Evolutionary conservation across 2,113 vertebrate genomes (phyloP).

Genomic region (Parotia lawesii): DNA sequence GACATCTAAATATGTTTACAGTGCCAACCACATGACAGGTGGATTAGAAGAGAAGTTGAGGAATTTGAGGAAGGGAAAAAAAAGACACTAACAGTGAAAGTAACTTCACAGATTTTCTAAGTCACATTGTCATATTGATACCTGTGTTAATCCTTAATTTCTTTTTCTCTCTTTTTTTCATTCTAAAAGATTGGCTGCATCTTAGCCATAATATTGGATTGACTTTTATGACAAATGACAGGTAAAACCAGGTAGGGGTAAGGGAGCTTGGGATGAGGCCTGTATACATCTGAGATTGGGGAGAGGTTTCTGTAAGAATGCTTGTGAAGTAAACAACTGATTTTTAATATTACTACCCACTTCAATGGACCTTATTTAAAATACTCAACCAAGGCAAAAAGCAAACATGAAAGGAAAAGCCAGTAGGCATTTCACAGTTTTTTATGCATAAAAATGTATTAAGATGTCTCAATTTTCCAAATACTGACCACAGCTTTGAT

Average conservation of each 20-base stretch:
- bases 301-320: background rate
- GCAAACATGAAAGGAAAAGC: background rate
- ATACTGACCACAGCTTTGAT: background rate
- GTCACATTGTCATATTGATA: background rate
- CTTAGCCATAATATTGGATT: background rate
- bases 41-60: background rate
- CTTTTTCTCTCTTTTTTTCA: background rate
- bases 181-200: background rate
- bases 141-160: background rate
- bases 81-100: background rate
- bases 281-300: background rate
- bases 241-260: background rate
- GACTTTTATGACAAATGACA: background rate
- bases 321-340: background rate
- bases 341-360: background rate
- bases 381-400: background rate
- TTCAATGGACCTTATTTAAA: background rate
- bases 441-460: background rate
- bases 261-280: background rate
- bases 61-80: background rate
- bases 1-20: constrained; percentile 16
- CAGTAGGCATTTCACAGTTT: background rate
- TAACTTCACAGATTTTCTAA: background rate
- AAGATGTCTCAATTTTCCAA: background rate
- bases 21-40: background rate